A percentile compares a stretch with the other conserved stretches of the same genome.
phyloP scores from a whole-genome alignment of 2,888 invertebrate species.

The Morpho achilles region DNA sequence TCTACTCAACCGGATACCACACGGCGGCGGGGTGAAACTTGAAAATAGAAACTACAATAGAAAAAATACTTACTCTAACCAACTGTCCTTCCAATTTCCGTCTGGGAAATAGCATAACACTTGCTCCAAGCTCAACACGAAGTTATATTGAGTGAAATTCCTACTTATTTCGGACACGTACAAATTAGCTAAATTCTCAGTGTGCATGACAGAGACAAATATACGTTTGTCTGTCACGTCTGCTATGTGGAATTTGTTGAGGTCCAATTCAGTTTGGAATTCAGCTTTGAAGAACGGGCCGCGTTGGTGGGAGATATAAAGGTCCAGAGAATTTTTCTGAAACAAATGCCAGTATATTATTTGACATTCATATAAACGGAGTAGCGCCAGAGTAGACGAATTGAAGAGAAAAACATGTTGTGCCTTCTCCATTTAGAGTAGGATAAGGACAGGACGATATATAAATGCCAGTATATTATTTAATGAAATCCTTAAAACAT shows the following conservation, averaged over 20 bases:
- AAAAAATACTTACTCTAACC: constrained; percentile 84
- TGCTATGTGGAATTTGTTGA: constrained; percentile 87
- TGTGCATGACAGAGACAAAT: constrained; percentile 90
- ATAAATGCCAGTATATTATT: constrained; percentile 6
- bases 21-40: too few species aligned
- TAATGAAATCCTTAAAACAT: too few species aligned
- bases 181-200: constrained; percentile 84
- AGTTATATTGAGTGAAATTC: constrained; percentile 82
- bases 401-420: too few species aligned
- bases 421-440: too few species aligned
- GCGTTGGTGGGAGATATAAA: constrained; percentile 88
- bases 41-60: too few species aligned
- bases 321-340: constrained; percentile 76
- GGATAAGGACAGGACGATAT: too few species aligned
- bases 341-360: constrained; percentile 20
- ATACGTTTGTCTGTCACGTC: constrained; percentile 90
- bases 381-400: too few species aligned
- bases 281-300: constrained; percentile 84
- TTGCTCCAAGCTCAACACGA: constrained; percentile 87
- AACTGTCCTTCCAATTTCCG: constrained; percentile 88
- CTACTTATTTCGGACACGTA: constrained; percentile 88
- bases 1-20: too few species aligned
- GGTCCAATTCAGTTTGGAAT: constrained; percentile 84
- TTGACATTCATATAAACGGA: background rate
- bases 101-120: constrained; percentile 92